A percentile compares a stretch with the other conserved stretches of the same genome.
Conservation (phyloP, 2,113 vertebrate species). For the Myrmophylax atrothorax region DNA sequence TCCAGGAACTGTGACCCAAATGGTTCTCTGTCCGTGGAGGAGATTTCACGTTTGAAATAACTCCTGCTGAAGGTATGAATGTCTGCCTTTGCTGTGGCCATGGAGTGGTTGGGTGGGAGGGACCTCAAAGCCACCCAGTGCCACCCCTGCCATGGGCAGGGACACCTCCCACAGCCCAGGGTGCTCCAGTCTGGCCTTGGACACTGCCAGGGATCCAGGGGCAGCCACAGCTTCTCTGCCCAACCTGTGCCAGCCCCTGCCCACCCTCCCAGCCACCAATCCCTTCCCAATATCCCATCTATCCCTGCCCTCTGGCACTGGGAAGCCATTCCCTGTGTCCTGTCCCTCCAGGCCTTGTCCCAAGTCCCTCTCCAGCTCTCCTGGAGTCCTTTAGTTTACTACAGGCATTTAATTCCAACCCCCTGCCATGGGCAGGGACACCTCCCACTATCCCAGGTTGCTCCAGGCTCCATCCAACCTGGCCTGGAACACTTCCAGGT, state of each 20-base stretch:
- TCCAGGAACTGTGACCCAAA: constrained; percentile 83
- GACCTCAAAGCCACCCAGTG: neutral
- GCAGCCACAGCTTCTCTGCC: too few relatives aligned
- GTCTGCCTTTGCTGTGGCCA: neutral
- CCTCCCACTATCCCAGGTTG: too few relatives aligned
- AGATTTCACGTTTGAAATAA: constrained; percentile 75
- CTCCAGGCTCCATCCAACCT: too few relatives aligned
- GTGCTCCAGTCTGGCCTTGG: neutral
- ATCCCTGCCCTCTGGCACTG: too few relatives aligned
- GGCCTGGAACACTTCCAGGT: too few relatives aligned
- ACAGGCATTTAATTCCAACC: too few relatives aligned
- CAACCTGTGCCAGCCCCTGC: neutral
- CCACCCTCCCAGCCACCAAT: neutral
- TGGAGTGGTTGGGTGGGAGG: neutral
- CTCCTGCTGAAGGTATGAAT: constrained; percentile 59
- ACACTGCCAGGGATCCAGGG: neutral
- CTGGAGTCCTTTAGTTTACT: too few relatives aligned
- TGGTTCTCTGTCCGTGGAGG: constrained; percentile 84
- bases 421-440: too few relatives aligned
- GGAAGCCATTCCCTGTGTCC: too few relatives aligned
- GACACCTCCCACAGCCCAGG: neutral
- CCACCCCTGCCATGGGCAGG: neutral
- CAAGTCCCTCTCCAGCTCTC: too few relatives aligned
- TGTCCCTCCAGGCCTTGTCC: too few relatives aligned
- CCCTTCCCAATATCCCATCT: too few relatives aligned